Percentiles rank a stretch among this genome's conserved stretches.
Evolutionary conservation across 2,113 vertebrate genomes (phyloP).

Genomic region (Seriola quinqueradiata): DNA sequence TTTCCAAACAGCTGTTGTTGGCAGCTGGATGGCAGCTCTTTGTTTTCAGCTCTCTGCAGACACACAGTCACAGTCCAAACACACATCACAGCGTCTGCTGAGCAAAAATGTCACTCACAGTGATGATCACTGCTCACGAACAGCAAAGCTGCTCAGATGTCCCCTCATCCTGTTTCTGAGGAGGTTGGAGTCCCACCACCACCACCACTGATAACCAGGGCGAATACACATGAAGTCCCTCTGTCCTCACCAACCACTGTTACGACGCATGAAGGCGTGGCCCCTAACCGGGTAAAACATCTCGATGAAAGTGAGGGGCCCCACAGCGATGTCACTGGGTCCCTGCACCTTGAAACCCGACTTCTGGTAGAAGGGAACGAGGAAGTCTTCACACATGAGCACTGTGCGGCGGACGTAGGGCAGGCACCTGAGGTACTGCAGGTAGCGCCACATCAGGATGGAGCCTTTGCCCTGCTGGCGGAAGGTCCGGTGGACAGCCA

Average conservation of each 20-base stretch:
- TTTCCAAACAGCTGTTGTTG: background rate
- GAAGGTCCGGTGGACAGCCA: conserved; percentile 89
- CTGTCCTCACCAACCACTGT: conserved; percentile 79
- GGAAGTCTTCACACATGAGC: conserved; percentile 89
- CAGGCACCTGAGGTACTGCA: conserved; percentile 88
- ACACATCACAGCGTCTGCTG: background rate
- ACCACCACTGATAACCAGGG: background rate
- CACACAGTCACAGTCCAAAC: background rate
- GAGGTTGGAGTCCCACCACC: background rate
- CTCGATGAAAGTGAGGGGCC: conserved; percentile 88
- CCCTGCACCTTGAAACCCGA: conserved; percentile 89
- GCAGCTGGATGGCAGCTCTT: conserved; percentile 26
- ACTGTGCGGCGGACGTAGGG: conserved; percentile 83
- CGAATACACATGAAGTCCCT: background rate
- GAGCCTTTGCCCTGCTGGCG: conserved; percentile 93
- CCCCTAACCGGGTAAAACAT: conserved; percentile 86
- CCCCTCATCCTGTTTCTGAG: background rate
- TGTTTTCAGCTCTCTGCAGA: conserved; percentile 8
- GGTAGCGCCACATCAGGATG: conserved; percentile 91
- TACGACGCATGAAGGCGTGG: conserved; percentile 87
- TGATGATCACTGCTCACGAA: background rate
- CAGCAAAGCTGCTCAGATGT: conserved; percentile 12
- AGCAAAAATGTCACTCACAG: conserved; percentile 5
- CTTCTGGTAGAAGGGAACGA: conserved; percentile 92
- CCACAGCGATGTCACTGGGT: conserved; percentile 83